phyloP scores from a whole-genome alignment of 2,113 vertebrate genomes.

The Solenodon paradoxus region DNA sequence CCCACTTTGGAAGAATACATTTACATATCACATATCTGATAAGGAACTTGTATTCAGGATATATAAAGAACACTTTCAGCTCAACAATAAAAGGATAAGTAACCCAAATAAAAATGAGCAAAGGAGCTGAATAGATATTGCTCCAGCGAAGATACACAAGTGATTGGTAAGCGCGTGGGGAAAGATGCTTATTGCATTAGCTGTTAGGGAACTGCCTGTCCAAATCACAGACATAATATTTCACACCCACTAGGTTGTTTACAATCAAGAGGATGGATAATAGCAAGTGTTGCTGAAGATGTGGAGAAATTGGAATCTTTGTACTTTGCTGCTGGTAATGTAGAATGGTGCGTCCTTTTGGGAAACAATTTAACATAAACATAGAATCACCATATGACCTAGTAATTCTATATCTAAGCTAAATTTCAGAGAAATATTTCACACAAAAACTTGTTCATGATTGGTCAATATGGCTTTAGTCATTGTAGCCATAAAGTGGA shows the following conservation, averaged over 20 bases:
- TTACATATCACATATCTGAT: background rate
- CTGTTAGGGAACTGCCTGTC: background rate
- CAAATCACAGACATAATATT: background rate
- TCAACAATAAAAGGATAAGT: background rate
- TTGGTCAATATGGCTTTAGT: background rate
- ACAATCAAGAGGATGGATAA: background rate
- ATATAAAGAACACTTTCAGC: background rate
- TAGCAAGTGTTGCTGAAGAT: background rate
- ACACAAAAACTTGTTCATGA: background rate
- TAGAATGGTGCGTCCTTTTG: background rate
- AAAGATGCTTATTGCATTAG: background rate
- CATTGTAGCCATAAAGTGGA: background rate
- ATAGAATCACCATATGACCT: background rate
- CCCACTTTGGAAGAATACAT: background rate
- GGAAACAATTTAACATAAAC: background rate
- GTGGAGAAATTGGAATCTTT: too few relatives aligned
- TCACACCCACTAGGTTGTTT: background rate
- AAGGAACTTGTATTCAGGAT: background rate
- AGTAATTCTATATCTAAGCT: background rate
- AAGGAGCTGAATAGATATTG: background rate
- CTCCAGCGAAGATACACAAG: background rate
- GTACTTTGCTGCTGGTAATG: background rate
- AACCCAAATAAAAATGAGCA: background rate
- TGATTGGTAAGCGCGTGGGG: background rate
- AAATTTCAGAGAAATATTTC: background rate